Base-by-base conservation (phyloP, 2,888 invertebrate species). In the Andrena trimmerana region DNA sequence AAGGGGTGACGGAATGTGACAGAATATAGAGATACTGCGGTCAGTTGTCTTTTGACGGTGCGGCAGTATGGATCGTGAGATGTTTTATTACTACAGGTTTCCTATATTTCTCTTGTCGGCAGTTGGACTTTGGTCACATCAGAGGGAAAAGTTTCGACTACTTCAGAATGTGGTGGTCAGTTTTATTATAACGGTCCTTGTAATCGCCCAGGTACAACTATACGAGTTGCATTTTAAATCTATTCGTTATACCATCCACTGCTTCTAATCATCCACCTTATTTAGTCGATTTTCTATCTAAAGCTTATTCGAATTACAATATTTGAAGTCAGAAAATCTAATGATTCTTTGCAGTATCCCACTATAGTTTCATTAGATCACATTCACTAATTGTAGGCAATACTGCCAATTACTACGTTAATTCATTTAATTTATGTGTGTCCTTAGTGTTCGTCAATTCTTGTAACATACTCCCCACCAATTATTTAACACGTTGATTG, bases 91-190 rank as follows among this genome's bases (percentile, higher is more conserved):
- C 20, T 76, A 70, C 8, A 16, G 27, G 6, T 0, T 31, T 1
- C 10, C 10, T 29, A 36, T 8, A 5, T 7, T 7, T n/a, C 2
- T 69, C 2, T 33, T 76, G n/a, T 27, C 62, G 2, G 0, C 10
- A 0, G 0, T 76, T 27, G 76, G 76, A 3, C 36, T 76, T 13
- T 69, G 76, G 69, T 69, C 76, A 24, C 27, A 59, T 2, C 16
- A 60, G 1, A 24, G 6, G 6, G 16, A 7, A 13, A 50, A 2
- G 7, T 10, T 29, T 5, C 13, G 13, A 0, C 1, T 10, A 13
- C 4, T 66, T 13, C 27, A 8, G 8, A 73, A 48, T 20, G 13
- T 13, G 10, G 8, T 31, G 2, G 1, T 62, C 20, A 52, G 31
- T 5, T n/a, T 52, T 6, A 4, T 4, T 20, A 13, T 31, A 1